Evolutionary conservation across 2,113 vertebrate genomes (phyloP).

Genomic region (Crotalus tigris): DNA sequence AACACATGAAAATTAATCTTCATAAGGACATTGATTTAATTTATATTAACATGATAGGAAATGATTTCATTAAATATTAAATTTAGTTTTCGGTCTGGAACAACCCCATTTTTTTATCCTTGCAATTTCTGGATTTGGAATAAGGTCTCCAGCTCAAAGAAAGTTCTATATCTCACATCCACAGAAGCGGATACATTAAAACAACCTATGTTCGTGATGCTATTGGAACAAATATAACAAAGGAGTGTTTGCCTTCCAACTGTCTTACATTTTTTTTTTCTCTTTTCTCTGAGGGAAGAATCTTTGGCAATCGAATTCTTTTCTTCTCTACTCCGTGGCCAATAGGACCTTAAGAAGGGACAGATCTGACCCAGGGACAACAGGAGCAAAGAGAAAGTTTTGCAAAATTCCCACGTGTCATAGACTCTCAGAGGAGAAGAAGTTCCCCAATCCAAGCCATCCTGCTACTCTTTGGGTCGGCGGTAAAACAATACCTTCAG

Average conservation of each 20-base stretch:
- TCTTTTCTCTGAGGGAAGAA: background rate
- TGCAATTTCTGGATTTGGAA: background rate
- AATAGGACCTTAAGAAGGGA: background rate
- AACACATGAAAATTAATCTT: background rate
- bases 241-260: background rate
- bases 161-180: background rate
- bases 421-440: background rate
- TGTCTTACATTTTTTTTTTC: background rate
- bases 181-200: background rate
- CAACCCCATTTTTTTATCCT: background rate
- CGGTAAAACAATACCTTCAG: conserved; percentile 72
- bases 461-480: background rate
- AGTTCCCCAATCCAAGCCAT: background rate
- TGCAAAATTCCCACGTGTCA: background rate
- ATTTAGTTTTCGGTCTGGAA: background rate
- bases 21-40: background rate
- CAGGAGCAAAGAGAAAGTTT: background rate
- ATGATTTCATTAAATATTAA: background rate
- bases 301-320: background rate
- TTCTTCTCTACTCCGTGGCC: background rate
- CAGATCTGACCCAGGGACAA: background rate
- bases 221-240: background rate
- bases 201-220: background rate
- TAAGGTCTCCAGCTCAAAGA: background rate
- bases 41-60: background rate